These are phyloP conservation scores for Chelmon rostratus DNA, from an alignment of 2,797 vertebrate species.

Conservation along the genomic window DNA sequence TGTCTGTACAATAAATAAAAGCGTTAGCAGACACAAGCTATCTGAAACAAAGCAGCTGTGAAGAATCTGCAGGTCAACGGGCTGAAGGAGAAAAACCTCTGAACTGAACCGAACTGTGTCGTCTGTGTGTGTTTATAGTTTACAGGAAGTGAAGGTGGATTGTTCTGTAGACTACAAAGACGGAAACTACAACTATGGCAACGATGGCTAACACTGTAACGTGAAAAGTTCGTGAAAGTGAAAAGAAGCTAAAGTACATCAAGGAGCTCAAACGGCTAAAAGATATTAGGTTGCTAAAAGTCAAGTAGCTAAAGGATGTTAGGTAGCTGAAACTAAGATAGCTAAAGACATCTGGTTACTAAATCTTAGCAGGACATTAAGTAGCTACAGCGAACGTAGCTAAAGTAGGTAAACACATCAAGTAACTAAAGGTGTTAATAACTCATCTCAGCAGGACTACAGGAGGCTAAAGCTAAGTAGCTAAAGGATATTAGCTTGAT, in stretches of 20 bases:
- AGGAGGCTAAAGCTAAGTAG: not conserved
- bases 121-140: not conserved
- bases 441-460: no score
- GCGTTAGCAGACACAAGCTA: conserved; percentile 25
- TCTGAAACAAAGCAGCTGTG: conserved; percentile 4
- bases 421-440: not conserved
- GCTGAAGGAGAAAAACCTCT: no score
- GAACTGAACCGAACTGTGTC: no score
- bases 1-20: conserved; percentile 40
- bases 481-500: not conserved
- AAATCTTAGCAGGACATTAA: not conserved
- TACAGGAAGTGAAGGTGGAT: not conserved
- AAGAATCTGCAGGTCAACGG: no score
- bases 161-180: not conserved
- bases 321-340: not conserved
- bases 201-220: not conserved
- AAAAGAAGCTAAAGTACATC: not conserved
- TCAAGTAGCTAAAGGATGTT: not conserved
- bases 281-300: not conserved
- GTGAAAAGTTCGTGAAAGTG: not conserved
- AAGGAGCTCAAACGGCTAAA: not conserved
- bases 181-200: not conserved
- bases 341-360: not conserved
- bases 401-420: no score
- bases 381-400: not conserved